A percentile compares a stretch with the other conserved stretches of the same genome.
Evolutionary conservation across 1,140 invertebrate genomes (phyloP).

Genomic region (Drosophila burlai): DNA sequence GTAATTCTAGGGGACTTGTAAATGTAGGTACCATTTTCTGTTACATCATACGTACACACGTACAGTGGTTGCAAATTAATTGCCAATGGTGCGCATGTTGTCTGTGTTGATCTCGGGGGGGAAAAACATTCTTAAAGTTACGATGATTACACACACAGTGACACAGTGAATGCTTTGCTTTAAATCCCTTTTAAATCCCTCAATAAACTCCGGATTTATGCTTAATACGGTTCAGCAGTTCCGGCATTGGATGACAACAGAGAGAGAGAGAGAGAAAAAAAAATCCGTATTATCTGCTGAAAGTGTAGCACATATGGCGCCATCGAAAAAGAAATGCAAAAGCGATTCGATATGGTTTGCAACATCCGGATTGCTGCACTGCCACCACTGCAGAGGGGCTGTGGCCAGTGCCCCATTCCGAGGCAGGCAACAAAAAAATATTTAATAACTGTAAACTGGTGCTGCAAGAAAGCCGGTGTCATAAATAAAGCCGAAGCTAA

Average conservation of each 20-base stretch:
- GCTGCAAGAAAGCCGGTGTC: conserved; percentile 44
- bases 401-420: not conserved
- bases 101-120: not conserved
- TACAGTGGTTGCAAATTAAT: conserved; percentile 4
- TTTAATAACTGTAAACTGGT: conserved; percentile 70
- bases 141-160: too few species aligned
- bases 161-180: not conserved
- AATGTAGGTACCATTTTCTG: conserved; percentile 6
- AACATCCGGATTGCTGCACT: conserved; percentile 34
- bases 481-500: conserved; percentile 62
- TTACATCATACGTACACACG: not conserved
- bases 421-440: conserved; percentile 31
- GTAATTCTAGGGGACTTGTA: conserved; percentile 8
- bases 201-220: conserved; percentile 14
- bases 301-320: conserved; percentile 29
- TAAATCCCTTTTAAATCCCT: conserved; percentile 14
- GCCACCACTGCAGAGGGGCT: conserved; percentile 7
- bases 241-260: not conserved
- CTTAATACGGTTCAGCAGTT: not conserved
- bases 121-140: not conserved
- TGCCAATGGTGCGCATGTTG: not conserved
- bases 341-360: conserved; percentile 37
- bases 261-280: not conserved
- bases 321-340: conserved; percentile 31
- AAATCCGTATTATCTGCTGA: conserved; percentile 9